Conservation (phyloP, 2,888 invertebrate genomes). For the Acrobasis consociella region DNA sequence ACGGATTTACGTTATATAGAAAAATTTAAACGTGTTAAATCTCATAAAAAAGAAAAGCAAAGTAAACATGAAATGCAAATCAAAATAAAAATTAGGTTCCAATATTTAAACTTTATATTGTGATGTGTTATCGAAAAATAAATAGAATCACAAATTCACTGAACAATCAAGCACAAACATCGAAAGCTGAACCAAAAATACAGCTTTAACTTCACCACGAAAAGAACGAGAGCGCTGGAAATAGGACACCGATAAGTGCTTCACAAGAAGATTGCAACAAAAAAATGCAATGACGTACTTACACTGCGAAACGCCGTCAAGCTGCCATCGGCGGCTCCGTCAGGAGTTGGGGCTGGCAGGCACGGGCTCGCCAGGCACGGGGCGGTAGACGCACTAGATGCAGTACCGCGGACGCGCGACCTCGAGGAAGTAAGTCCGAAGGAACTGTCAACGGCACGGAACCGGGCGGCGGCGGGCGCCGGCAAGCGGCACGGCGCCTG, state of each 20-base stretch:
- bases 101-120: too few relatives aligned
- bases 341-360: conserved; percentile 40
- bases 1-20: too few relatives aligned
- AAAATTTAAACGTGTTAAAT: too few relatives aligned
- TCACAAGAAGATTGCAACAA: not conserved
- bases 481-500: conserved; percentile 67
- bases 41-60: too few relatives aligned
- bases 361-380: conserved; percentile 22
- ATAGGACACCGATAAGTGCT: conserved; percentile 6
- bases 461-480: conserved; percentile 76
- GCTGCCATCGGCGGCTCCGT: conserved; percentile 62
- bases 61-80: too few relatives aligned
- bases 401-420: conserved; percentile 74
- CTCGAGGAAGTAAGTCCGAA: conserved; percentile 81
- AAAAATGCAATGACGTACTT: conserved; percentile 46
- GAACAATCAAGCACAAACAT: not conserved
- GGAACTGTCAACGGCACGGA: conserved; percentile 86
- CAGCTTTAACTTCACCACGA: not conserved
- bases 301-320: conserved; percentile 61
- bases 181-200: not conserved
- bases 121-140: too few relatives aligned
- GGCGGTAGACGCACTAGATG: conserved; percentile 41
- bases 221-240: not conserved
- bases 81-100: too few relatives aligned
- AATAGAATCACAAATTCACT: not conserved